Evolutionary conservation across 1,140 invertebrate species (phyloP).

Genomic region (Drosophila mauritiana): DNA sequence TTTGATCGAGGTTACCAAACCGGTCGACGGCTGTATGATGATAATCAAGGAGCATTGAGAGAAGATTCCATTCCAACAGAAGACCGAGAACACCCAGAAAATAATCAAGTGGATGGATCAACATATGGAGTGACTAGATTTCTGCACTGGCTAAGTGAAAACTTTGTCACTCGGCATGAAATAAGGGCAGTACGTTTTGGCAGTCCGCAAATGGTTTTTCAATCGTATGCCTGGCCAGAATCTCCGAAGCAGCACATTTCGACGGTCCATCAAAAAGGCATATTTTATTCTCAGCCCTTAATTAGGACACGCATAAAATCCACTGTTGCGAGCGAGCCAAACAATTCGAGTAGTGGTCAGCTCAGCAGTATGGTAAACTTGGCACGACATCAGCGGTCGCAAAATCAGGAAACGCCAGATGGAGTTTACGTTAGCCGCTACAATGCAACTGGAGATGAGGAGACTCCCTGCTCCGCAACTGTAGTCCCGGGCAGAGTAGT

Average conservation of each 20-base stretch:
- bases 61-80: neutral
- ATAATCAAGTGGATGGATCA: neutral
- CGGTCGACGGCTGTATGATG: neutral
- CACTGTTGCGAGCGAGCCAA: neutral
- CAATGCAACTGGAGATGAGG: slow-evolving; percentile 5
- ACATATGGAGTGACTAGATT: slow-evolving; percentile 3
- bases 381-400: slow-evolving; percentile 20
- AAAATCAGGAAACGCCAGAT: slow-evolving; percentile 12
- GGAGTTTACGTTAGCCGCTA: slow-evolving; percentile 7
- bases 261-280: too few relatives aligned
- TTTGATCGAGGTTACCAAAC: too few relatives aligned
- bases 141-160: slow-evolving; percentile 8
- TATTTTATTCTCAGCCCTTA: too few relatives aligned
- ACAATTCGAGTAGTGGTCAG: neutral
- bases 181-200: neutral
- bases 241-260: neutral
- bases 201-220: neutral
- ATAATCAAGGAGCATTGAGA: neutral
- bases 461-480: neutral
- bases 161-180: slow-evolving; percentile 13
- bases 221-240: neutral
- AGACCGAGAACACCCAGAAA: neutral
- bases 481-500: neutral
- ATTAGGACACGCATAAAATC: neutral
- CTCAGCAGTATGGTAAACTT: slow-evolving; percentile 12